phyloP scores from a whole-genome alignment of 2,888 invertebrate species.

The Dolichopus griseipennis region DNA sequence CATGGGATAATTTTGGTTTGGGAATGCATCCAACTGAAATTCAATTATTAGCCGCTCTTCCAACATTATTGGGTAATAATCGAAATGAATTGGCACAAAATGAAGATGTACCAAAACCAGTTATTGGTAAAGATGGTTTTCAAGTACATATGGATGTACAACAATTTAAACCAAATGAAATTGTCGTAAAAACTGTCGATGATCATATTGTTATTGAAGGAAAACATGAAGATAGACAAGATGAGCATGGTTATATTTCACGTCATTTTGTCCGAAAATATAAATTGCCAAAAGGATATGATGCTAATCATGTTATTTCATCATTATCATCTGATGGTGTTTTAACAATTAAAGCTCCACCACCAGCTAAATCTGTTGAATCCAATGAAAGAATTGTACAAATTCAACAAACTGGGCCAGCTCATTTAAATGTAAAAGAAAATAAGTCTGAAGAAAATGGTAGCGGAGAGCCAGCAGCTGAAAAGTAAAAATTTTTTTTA shows the following conservation, averaged over 20 bases:
- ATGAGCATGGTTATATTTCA: slow-evolving; percentile 65
- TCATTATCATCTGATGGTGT: slow-evolving; percentile 66
- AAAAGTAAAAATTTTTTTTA: too few relatives aligned
- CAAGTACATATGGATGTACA: slow-evolving; percentile 66
- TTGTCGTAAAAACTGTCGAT: slow-evolving; percentile 67
- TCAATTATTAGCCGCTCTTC: slow-evolving; percentile 29
- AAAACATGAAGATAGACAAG: slow-evolving; percentile 66
- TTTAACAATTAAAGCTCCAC: slow-evolving; percentile 58
- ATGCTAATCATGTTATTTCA: slow-evolving; percentile 59
- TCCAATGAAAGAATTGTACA: slow-evolving; percentile 46
- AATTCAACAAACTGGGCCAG: slow-evolving; percentile 54
- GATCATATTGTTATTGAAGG: slow-evolving; percentile 66
- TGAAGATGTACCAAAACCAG: slow-evolving; percentile 47
- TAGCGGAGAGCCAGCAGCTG: neutral
- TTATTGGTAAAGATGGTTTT: slow-evolving; percentile 55
- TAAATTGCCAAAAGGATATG: slow-evolving; percentile 64
- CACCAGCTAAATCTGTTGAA: slow-evolving; percentile 32
- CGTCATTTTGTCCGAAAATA: slow-evolving; percentile 55
- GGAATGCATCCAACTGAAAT: slow-evolving; percentile 35
- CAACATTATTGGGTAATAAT: slow-evolving; percentile 23
- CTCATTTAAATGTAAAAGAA: slow-evolving; percentile 37
- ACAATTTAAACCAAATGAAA: slow-evolving; percentile 70
- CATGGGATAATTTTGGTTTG: slow-evolving; percentile 32
- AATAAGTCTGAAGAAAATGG: slow-evolving; percentile 21
- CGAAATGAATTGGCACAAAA: slow-evolving; percentile 15